Evolutionary conservation across 2,797 vertebrate species (phyloP).

Genomic region (Loris lydekkerianus): DNA sequence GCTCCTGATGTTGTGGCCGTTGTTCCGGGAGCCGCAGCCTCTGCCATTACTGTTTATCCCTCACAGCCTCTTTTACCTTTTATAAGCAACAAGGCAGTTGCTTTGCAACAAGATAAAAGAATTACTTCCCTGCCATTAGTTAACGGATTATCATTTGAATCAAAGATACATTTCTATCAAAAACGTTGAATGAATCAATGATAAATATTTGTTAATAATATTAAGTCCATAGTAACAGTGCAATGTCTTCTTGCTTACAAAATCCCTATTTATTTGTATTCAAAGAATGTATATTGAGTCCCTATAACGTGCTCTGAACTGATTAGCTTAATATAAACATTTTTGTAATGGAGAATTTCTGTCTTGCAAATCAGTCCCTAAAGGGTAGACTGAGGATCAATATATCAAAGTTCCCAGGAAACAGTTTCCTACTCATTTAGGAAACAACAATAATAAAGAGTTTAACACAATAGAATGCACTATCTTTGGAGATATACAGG

Average conservation of each 20-base stretch:
- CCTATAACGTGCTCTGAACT: not conserved
- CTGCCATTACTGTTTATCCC: no score
- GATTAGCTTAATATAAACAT: not conserved
- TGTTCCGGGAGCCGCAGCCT: no score
- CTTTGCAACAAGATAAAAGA: conserved; percentile 12
- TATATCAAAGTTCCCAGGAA: not conserved
- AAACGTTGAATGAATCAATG: conserved; percentile 12
- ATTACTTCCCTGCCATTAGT: not conserved
- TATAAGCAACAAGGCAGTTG: not conserved
- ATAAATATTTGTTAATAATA: conserved; percentile 11
- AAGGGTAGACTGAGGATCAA: not conserved
- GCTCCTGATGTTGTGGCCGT: no score
- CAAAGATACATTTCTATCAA: not conserved
- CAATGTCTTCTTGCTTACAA: not conserved
- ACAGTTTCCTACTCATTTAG: not conserved
- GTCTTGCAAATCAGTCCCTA: not conserved
- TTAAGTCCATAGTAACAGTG: not conserved
- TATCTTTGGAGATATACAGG: not conserved
- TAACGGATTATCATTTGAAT: not conserved
- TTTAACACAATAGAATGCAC: not conserved
- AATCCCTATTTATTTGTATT: not conserved
- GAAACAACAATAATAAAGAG: not conserved
- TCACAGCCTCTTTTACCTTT: not conserved
- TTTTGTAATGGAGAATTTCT: not conserved
- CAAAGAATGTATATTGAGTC: not conserved